Evolutionary conservation across 64 coral and sea anemone genomes (phyloP).

Genomic region (Porites lutea): DNA sequence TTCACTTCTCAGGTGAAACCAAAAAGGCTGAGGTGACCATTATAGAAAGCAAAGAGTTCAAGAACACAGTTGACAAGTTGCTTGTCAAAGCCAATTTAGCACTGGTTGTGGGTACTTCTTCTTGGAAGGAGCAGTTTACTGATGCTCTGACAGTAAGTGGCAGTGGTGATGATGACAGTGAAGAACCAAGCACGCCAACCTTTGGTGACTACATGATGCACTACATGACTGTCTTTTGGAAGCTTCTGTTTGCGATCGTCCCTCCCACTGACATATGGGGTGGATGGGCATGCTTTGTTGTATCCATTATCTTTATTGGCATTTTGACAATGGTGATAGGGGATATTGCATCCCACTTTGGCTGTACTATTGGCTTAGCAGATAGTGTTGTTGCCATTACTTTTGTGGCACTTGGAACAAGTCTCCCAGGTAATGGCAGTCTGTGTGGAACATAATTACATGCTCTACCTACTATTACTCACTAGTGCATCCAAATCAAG

Average conservation of each 20-base stretch:
- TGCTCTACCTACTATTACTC: background rate
- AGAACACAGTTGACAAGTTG: constrained; percentile 96
- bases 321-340: constrained; percentile 95
- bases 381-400: constrained; percentile 99
- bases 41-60: constrained; percentile 97
- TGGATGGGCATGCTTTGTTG: constrained; percentile 97
- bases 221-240: constrained; percentile 98
- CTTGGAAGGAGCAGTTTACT: constrained; percentile 97
- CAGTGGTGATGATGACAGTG: constrained; percentile 81
- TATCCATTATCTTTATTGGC: constrained; percentile 95
- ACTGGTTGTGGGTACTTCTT: constrained; percentile 93
- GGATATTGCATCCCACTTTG: constrained; percentile 97
- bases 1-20: constrained; percentile 70
- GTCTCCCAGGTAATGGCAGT: constrained; percentile 87
- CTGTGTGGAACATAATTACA: too few species aligned
- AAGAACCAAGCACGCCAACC: constrained; percentile 82
- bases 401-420: constrained; percentile 99
- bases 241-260: constrained; percentile 91
- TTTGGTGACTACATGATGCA: constrained; percentile 99
- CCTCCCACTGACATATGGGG: constrained; percentile 98
- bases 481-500: too few species aligned
- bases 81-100: constrained; percentile 97
- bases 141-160: constrained; percentile 97
- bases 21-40: constrained; percentile 81
- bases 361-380: constrained; percentile 94